Evolutionary conservation across 2,797 vertebrate genomes (phyloP), one percentile per base, ranked within the genome.

Genomic region (Hoplostethus mediterraneus): DNA sequence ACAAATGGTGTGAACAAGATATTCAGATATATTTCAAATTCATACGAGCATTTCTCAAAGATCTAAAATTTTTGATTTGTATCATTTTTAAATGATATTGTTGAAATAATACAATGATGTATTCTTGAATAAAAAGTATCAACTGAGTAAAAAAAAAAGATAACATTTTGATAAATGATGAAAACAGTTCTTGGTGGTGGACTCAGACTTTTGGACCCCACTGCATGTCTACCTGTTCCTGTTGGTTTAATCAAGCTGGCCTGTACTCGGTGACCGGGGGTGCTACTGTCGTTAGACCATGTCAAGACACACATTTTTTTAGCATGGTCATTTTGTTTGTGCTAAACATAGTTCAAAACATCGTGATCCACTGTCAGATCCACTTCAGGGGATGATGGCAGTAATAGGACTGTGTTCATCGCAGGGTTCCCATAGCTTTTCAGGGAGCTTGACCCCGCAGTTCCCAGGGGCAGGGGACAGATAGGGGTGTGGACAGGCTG

Each of bases 271-370:
- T 66, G 45, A 71, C 67, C 10, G 13, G 16, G n/a, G 63, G 57
- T 60, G 73, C 63, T 76, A 84, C 89, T 84, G 70, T 71, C 58
- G 65, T 84, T 51, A 52, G 67, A 45, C 51, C 33, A 3, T 12
- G 48, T 85, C 75, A 72, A 73, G 73, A 75, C 78, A 47, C 54
- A 47, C 28, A 45, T 10, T 8, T n/a, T 48, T 62, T 61, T 25
- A 60, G 42, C 45, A 28, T 9, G 49, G 44, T 56, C 14, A 44
- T 69, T 73, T 49, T 60, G 51, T 72, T 66, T 75, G 44, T 0
- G 59, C 44, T 44, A 16, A 63, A 6, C 17, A 48, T 10, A 36
- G 53, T 31, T 25, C 59, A 53, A 13, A 17, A 51, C 42, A 44
- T 67, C 49, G n/a, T 11, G 3, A 51, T 67, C 36, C 60, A 11